Conservation (phyloP, 2,888 invertebrate genomes). For the Liopterus haemorrhoidalis region DNA sequence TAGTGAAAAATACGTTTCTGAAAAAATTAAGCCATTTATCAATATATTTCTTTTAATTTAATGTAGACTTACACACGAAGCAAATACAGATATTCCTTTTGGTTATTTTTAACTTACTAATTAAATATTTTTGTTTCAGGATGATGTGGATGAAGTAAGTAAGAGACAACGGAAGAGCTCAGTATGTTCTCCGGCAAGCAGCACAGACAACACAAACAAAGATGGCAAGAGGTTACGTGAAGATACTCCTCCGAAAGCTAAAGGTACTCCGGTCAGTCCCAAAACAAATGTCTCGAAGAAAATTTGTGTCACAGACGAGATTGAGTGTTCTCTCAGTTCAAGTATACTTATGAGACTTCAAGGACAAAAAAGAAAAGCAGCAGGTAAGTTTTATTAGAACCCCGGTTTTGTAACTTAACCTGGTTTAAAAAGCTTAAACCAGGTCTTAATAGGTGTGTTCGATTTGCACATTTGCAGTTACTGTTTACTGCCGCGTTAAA, state of each 20-base stretch:
- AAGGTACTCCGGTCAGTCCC: constrained; percentile 6
- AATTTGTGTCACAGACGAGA: constrained; percentile 21
- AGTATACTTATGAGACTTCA: constrained; percentile 17
- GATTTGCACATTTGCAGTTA: too few relatives aligned
- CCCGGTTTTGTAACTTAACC: too few relatives aligned
- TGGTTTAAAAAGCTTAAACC: too few relatives aligned
- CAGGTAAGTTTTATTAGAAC: constrained; percentile 16
- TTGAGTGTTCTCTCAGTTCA: constrained; percentile 19
- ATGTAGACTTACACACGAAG: too few relatives aligned
- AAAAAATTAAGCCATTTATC: too few relatives aligned
- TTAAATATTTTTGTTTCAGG: constrained; percentile 14
- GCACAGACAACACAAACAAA: constrained; percentile 14
- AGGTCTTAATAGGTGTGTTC: too few relatives aligned
- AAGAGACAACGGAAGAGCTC: constrained; percentile 22
- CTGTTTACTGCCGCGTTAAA: too few relatives aligned
- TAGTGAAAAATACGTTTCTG: too few relatives aligned
- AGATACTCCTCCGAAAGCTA: constrained; percentile 20
- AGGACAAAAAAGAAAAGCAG: constrained; percentile 20
- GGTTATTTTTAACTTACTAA: too few relatives aligned
- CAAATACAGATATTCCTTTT: too few relatives aligned
- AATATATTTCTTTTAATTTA: too few relatives aligned
- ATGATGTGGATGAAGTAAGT: constrained; percentile 20
- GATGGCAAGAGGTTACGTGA: constrained; percentile 20
- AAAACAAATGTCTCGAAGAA: constrained; percentile 13
- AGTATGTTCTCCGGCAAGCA: constrained; percentile 11